These are phyloP conservation scores for Otolemur crassicaudatus DNA, from an alignment of 2,797 vertebrate genomes.

Conservation along the genomic window DNA sequence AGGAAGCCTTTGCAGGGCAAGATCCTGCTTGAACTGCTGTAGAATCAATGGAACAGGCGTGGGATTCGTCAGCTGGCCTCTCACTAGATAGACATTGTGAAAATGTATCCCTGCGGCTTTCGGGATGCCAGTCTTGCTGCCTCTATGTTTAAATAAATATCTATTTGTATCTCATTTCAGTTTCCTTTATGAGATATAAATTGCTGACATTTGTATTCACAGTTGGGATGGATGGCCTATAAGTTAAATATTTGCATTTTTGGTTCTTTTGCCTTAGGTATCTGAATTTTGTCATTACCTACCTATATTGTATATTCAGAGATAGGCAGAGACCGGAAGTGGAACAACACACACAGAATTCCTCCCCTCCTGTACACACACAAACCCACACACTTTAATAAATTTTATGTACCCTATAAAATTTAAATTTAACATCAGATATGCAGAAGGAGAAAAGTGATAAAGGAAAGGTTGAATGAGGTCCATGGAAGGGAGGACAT, in stretches of 20 bases:
- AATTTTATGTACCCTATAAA: neutral
- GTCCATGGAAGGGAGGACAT: neutral
- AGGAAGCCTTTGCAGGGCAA: neutral
- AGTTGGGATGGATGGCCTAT: neutral
- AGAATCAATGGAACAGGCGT: neutral
- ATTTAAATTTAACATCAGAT: neutral
- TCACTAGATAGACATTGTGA: neutral
- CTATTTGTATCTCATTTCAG: neutral
- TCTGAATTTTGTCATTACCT: constrained; percentile 7
- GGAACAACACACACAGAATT: neutral
- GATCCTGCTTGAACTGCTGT: neutral
- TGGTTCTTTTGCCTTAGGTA: neutral
- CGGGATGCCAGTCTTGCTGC: neutral
- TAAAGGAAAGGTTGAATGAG: neutral
- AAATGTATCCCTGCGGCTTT: neutral
- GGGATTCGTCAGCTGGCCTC: neutral
- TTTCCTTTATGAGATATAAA: neutral
- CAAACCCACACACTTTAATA: neutral
- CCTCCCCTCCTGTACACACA: neutral
- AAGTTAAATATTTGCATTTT: neutral
- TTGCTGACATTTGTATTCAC: neutral
- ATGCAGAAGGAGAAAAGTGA: neutral
- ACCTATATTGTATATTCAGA: neutral
- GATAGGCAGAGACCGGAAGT: neutral
- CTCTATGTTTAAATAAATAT: neutral